phyloP scores from a whole-genome alignment of 2,797 vertebrate species.

The Sciurus carolinensis region DNA sequence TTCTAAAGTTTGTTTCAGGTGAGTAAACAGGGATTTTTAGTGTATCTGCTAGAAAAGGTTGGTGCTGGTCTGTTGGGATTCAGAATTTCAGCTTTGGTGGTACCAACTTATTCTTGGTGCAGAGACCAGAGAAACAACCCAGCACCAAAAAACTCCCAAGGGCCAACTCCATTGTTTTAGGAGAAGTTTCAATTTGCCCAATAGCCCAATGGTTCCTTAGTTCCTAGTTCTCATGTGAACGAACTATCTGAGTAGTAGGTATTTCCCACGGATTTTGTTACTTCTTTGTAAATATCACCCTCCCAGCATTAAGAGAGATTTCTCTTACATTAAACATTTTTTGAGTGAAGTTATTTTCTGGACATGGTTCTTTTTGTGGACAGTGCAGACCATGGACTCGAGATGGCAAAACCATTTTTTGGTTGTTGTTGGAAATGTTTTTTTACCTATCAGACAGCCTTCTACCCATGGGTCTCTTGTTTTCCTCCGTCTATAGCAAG shows the following conservation, averaged over 20 bases:
- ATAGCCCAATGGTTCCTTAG: background rate
- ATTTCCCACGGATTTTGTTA: conserved; percentile 10
- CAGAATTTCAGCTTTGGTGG: background rate
- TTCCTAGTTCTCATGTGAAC: background rate
- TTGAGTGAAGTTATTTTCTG: background rate
- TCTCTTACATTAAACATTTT: background rate
- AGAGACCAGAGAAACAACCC: background rate
- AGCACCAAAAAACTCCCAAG: background rate
- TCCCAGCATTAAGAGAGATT: background rate
- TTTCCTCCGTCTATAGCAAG: background rate
- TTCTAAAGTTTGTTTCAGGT: conserved; percentile 39
- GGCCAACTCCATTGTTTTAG: background rate
- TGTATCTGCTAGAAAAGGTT: background rate
- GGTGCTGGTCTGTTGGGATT: background rate
- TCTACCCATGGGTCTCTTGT: background rate
- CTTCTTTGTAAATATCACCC: conserved; percentile 6
- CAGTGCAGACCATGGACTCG: background rate
- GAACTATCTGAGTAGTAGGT: background rate
- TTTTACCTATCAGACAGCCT: background rate
- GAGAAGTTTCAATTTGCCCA: background rate
- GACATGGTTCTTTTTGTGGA: background rate
- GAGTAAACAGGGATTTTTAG: conserved; percentile 10
- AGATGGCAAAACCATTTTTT: background rate
- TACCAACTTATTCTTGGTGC: background rate
- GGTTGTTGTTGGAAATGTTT: conserved; percentile 28